Conservation (phyloP, 2,888 invertebrate species). For the Pheosia tremula region DNA sequence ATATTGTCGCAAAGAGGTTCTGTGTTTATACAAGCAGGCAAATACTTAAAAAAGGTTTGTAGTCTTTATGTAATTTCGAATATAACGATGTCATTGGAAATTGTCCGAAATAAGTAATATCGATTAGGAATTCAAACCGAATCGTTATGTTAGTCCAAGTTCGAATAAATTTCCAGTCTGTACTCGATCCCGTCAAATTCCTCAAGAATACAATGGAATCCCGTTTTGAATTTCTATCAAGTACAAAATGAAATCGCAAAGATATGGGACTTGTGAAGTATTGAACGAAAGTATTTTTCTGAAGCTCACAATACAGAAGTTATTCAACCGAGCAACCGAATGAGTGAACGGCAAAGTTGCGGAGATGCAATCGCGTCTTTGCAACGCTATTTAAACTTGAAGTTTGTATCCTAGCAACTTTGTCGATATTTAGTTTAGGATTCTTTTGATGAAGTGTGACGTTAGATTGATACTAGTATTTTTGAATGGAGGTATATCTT, state of each 20-base stretch:
- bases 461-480: conserved; percentile 16
- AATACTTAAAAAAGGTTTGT: no score
- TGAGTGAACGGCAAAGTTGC: conserved; percentile 34
- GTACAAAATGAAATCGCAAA: not conserved
- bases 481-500: conserved; percentile 14
- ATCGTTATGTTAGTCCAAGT: no score
- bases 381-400: conserved; percentile 37
- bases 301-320: conserved; percentile 20
- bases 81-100: no score
- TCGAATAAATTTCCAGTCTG: no score
- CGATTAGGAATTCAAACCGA: no score
- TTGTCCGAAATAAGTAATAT: no score
- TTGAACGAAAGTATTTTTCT: conserved; percentile 23
- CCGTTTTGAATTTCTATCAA: no score
- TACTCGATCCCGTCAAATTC: no score
- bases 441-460: conserved; percentile 18
- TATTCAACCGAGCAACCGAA: conserved; percentile 29
- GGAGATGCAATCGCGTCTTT: conserved; percentile 31
- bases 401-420: conserved; percentile 24
- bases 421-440: conserved; percentile 14
- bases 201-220: no score
- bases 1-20: no score
- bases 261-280: not conserved
- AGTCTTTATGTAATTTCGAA: no score
- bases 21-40: no score